Conservation (phyloP, 2,888 invertebrate genomes). For the Drosophila niveifrons region DNA sequence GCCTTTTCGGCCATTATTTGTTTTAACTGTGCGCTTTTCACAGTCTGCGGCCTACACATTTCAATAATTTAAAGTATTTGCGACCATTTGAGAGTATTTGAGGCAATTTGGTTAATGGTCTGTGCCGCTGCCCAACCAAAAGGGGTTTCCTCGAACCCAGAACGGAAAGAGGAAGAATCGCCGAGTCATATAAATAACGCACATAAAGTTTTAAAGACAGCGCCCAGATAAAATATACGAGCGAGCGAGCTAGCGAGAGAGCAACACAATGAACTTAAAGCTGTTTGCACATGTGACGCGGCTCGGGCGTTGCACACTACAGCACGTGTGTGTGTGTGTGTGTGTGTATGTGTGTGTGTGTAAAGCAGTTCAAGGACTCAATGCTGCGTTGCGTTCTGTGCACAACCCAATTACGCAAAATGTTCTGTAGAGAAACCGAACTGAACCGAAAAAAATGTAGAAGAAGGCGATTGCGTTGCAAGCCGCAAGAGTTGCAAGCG, state of each 20-base stretch:
- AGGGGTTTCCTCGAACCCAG: neutral
- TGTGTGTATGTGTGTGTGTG: conserved; percentile 16
- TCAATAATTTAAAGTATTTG: conserved; percentile 77
- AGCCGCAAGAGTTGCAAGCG: conserved; percentile 26
- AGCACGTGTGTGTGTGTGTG: conserved; percentile 4
- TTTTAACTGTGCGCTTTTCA: conserved; percentile 56
- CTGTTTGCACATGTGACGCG: conserved; percentile 50
- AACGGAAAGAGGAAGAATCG: neutral
- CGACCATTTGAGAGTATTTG: conserved; percentile 45
- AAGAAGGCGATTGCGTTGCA: conserved; percentile 15
- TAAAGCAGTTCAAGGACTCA: conserved; percentile 63
- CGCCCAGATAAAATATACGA: neutral
- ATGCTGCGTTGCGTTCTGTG: conserved; percentile 33
- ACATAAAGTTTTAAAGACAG: conserved; percentile 21
- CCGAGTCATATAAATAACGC: conserved; percentile 43
- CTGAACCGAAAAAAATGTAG: conserved; percentile 11
- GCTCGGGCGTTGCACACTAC: conserved; percentile 21
- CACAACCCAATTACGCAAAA: conserved; percentile 79
- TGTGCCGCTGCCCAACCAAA: conserved; percentile 7
- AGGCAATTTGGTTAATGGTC: conserved; percentile 78
- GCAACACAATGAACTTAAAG: conserved; percentile 38
- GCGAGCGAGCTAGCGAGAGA: neutral
- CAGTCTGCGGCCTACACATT: conserved; percentile 59
- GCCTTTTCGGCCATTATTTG: conserved; percentile 65
- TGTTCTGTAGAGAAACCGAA: conserved; percentile 1